Evolutionary conservation across 2,113 vertebrate genomes (phyloP), one percentile per base, ranked within the genome.

Genomic region (Fregata magnificens): DNA sequence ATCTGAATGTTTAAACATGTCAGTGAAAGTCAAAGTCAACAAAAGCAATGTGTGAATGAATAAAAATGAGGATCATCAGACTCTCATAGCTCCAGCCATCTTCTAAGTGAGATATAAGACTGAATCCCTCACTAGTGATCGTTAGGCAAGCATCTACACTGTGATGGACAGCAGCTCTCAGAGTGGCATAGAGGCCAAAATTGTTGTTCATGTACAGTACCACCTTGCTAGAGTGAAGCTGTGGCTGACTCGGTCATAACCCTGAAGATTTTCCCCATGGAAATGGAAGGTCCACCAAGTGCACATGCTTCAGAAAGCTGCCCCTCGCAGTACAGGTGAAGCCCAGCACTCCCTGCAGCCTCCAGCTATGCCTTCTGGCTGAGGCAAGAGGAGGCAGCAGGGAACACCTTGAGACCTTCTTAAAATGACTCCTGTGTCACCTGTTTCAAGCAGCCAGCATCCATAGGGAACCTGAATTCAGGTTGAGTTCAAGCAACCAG

Each of bases 241-340:
- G 20, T 42, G 42, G 22, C 44, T 76, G 61, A n/a, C 29, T 63
- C 11, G 2, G 15, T 62, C 0, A 0, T 34, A 56, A 32, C 13
- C 18, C 28, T 49, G 21, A 71, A 71, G 32, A 42, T 77, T 38
- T 88, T 61, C 36, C 24, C 12, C 22, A 26, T 49, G 24, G 14
- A 88, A 77, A 61, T 25, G 36, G 47, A 47, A 88, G 59, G 44
- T 63, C 26, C 34, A 22, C 3, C 20, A 61, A 77, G 24, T n/a
- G 42, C 50, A 45, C 14, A 4, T 15, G 31, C 17, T 72, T 31
- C 32, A 44, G 7, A 56, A 38, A 49, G 5, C 55, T 88, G 19
- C n/a, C 40, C 4, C 22, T 71, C 1, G 0, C 13, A 17, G 38
- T 15, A 15, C 18, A 25, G 24, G n/a, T 69, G 80, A 88, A 70